Evolutionary conservation across 2,888 invertebrate genomes (phyloP), one percentile per base, ranked within the genome.

Genomic region (Chesias legatella): DNA sequence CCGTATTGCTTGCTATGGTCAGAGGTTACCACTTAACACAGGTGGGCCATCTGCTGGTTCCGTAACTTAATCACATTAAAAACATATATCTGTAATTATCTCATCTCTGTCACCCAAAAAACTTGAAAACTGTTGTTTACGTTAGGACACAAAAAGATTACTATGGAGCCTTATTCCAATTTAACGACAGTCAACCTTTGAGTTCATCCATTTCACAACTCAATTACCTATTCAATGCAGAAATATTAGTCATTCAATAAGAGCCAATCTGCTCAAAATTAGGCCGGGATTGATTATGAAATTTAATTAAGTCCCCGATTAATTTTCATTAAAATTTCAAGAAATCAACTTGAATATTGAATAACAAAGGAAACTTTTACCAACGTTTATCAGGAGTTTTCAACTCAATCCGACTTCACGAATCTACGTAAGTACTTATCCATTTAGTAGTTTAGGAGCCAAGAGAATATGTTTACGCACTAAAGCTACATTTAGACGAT

Each of bases 221-320:
- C 5, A 17, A 17, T 2, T 5, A 5, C 13, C 5, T 5, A 17
- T 35, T 40, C 26, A n/a, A 33, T 33, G 40, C 40, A 29, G 33
- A 36, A 44, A 41, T 40, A 29, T 41, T 39, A 44, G 35, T 44
- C 44, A 36, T 32, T 44, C 39, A 28, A 44, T 40, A 36, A 35
- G 44, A 35, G 25, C 29, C 40, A 45, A 37, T 45, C 45, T 32
- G 33, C 28, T 30, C 29, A 9, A 33, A 40, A 40, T 36, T 37
- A 45, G 45, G 45, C 36, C 40, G 36, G 29, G 40, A 45, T 40
- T 45, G 45, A 45, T 45, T 45, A 45, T 45, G 36, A 45, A 40
- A 45, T 28, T 45, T 45, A 40, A 45, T 45, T 45, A 45, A 36
- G 45, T 28, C 32, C 36, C 33, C 40, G 25, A 40, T 36, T 17